phyloP scores from a whole-genome alignment of 2,888 invertebrate genomes.

The Blastobasis lacticolella region DNA sequence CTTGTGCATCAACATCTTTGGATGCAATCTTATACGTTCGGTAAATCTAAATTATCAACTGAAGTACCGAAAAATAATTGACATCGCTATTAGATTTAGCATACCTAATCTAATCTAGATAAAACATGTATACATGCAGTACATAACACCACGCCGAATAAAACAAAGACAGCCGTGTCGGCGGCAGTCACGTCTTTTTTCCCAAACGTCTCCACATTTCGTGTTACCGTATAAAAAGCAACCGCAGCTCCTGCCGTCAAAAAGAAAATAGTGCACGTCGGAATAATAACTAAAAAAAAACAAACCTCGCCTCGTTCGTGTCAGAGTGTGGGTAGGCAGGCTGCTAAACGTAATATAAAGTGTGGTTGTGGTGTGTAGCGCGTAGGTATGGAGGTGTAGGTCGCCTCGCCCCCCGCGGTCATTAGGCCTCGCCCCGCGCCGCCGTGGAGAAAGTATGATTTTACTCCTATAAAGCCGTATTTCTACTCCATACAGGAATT shows the following conservation, averaged over 20 bases:
- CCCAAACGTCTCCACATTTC: no score
- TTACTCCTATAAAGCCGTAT: conserved; percentile 75
- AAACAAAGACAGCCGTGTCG: no score
- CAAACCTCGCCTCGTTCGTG: conserved; percentile 41
- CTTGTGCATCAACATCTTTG: no score
- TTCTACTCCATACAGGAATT: conserved; percentile 74
- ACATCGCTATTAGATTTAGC: no score
- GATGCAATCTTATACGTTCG: no score
- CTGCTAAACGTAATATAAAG: conserved; percentile 73
- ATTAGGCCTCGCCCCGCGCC: conserved; percentile 65
- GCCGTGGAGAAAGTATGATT: conserved; percentile 72
- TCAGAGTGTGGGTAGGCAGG: conserved; percentile 66
- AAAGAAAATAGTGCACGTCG: conserved; percentile 66
- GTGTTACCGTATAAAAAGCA: conserved; percentile 1
- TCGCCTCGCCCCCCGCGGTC: conserved; percentile 70
- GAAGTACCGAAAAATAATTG: no score
- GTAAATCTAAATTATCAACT: no score
- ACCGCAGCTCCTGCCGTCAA: conserved; percentile 40
- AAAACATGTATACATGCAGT: no score
- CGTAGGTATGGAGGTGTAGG: conserved; percentile 53
- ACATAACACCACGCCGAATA: no score
- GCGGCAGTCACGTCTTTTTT: no score
- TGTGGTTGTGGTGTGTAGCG: conserved; percentile 59
- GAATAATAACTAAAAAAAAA: conserved; percentile 60
- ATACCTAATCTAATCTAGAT: no score